phyloP scores from a whole-genome alignment of 2,113 vertebrate genomes.

The Otis tarda region DNA sequence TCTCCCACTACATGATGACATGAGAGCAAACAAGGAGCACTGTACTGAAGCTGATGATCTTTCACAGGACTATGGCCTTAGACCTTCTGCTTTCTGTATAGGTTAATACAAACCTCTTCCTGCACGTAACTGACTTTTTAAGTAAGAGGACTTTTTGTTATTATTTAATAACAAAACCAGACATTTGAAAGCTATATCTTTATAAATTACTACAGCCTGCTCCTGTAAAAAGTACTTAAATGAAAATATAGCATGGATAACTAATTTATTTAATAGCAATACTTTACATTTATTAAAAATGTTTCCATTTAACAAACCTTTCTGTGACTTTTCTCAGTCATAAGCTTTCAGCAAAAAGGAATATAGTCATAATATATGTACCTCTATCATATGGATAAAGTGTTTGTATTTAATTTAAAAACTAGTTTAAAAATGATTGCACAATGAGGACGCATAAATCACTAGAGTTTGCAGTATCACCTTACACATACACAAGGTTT shows the following conservation, averaged over 20 bases:
- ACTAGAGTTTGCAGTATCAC: not conserved
- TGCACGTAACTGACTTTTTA: not conserved
- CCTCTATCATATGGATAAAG: not conserved
- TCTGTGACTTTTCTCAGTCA: not conserved
- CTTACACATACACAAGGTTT: not conserved
- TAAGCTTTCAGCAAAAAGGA: not conserved
- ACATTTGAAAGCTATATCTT: not conserved
- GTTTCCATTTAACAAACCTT: not conserved
- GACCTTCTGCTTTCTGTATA: not conserved
- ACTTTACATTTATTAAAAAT: not conserved
- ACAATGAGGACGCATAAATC: not conserved
- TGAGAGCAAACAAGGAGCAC: not conserved
- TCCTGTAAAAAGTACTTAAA: not conserved
- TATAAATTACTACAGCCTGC: not conserved
- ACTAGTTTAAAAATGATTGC: not conserved
- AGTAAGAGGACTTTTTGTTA: not conserved
- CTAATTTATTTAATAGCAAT: not conserved
- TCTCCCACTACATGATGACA: not conserved
- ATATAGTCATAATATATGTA: not conserved
- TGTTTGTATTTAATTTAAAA: slow-evolving; percentile 10
- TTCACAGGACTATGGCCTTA: not conserved
- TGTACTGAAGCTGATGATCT: not conserved
- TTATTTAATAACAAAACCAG: not conserved
- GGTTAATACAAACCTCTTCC: not conserved
- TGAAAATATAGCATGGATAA: slow-evolving; percentile 20